Base-by-base conservation (phyloP, 2,888 invertebrate genomes). In the Andrena hattorfiana region DNA sequence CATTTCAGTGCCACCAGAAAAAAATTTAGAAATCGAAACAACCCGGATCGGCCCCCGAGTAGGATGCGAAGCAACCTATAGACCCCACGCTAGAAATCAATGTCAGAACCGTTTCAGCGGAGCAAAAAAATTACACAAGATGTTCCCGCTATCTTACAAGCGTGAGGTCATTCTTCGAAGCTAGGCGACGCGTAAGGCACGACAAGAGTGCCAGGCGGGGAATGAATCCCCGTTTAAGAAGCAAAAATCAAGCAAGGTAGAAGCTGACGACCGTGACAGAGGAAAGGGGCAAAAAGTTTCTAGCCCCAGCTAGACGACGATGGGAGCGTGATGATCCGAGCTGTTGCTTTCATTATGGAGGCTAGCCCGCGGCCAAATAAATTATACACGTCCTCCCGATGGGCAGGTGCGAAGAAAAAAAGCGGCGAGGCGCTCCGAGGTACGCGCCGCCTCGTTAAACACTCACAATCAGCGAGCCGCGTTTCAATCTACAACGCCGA, bases 311-410 rank as follows among this genome's bases (percentile, higher is more conserved):
- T 13, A 49, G 59, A 28, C 20, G 30, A 80, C 42, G 70, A 80
- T 66, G 60, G 54, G 62, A 67, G 28, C 59, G 8, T 28, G 51
- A 74, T 68, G 63, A 69, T 71, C 42, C 28, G 8, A 26, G 23
- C 49, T 49, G 49, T 42, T 20, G 54, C 26, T 68, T 10, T 35
- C 66, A 16, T 54, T 6, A 42, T 66, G 49, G 66, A 42, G 54
- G 32, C 8, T 67, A 42, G 77, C 72, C 77, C 35, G 30, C 60
- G 80, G 77, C 35, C 62, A 72, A 81, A 81, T 77, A 67, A 72
- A 68, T 81, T 81, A 77, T 23, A 72, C 67, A 26, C 63, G 56
- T 66, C 67, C 13, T 77, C 23, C 49, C 23, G 20, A 28, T 13
- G 28, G 54, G 56, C 67, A 81, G 67, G 48, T 72, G 77, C 68